Evolutionary conservation across 2,797 vertebrate species (phyloP), one percentile per base, ranked within the genome.

Genomic region (Hozukius guyotensis): DNA sequence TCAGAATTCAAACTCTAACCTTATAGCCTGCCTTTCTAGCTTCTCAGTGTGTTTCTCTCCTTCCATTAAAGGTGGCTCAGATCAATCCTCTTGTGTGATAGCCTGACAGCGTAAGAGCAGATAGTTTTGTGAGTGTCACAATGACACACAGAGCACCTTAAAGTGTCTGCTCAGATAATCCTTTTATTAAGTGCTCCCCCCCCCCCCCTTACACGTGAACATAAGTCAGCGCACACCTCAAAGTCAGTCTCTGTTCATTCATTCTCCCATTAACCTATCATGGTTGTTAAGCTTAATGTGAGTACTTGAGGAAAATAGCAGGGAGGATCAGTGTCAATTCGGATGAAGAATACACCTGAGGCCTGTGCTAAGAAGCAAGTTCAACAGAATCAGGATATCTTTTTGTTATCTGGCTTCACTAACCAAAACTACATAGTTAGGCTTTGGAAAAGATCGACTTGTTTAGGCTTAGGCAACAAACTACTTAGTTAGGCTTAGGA

Each of bases 211-310:
- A 69, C 81, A 62, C 62, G 13, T 81, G 20, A 56, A 59, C 81
- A 62, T 77, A 77, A 85, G 46, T 83, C 79, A 46, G 29, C 53
- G 78, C 46, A 56, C 38, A 80, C 53, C 52, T 56, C 57, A 80
- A 57, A 67, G 13, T 69, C 63, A 64, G 52, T 27, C 61, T 69
- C 61, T 63, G 56, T 25, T 60, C 64, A 42, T 55, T 72, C 65
- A 55, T 55, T 72, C 65, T 81, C 68, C 24, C 69, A 72, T 83
- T 81, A 69, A 80, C 82, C 76, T 53, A 75, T 75, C 80, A 84
- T 57, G 80, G 74, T 66, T 80, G 75, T 79, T 69, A 72, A 84
- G 77, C 84, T 87, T 90, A 86, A 86, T 87, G 80, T 76, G 69
- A 75, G 71, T 64, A 78, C 72, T 88, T 74, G n/a, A n/a, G 80